A percentile compares a stretch with the other conserved stretches of the same genome.
Evolutionary conservation across 2,888 invertebrate genomes (phyloP).

Genomic region (Pristionchus fissidentatus): DNA sequence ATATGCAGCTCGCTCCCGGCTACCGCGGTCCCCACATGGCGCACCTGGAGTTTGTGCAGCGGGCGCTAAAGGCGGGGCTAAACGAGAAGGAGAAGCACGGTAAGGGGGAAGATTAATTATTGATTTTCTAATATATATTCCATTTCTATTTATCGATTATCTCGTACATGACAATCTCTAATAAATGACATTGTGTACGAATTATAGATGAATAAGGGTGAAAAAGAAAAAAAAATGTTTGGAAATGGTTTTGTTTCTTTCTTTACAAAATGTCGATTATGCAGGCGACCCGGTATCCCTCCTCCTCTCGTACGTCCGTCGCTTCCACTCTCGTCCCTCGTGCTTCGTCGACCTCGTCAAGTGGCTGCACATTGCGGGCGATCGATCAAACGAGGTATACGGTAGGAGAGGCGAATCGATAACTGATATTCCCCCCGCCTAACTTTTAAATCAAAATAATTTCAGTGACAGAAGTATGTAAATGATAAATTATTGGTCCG

Average conservation of each 20-base stretch:
- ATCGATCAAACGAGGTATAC: conserved; percentile 43
- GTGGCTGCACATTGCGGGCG: conserved; percentile 83
- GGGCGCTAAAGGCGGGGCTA: background rate
- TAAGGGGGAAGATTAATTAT: background rate
- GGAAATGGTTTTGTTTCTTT: background rate
- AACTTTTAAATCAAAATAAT: background rate
- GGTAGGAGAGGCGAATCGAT: conserved; percentile 7
- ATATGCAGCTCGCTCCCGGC: conserved; percentile 18
- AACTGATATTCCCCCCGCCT: background rate
- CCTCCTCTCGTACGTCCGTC: conserved; percentile 85
- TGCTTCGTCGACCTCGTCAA: conserved; percentile 87
- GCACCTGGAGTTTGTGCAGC: conserved; percentile 47
- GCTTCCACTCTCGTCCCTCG: conserved; percentile 90
- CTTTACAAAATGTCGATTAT: background rate
- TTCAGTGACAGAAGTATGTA: background rate
- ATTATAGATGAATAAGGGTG: background rate
- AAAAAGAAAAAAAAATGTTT: background rate
- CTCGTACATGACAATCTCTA: no score
- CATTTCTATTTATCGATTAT: background rate
- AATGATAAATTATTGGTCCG: background rate
- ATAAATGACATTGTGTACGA: no score
- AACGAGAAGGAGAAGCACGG: conserved; percentile 18
- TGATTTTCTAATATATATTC: no score
- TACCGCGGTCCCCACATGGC: conserved; percentile 51
- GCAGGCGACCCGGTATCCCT: conserved; percentile 74